phyloP scores from a whole-genome alignment of 2,888 invertebrate species.

The Andrena hattorfiana region DNA sequence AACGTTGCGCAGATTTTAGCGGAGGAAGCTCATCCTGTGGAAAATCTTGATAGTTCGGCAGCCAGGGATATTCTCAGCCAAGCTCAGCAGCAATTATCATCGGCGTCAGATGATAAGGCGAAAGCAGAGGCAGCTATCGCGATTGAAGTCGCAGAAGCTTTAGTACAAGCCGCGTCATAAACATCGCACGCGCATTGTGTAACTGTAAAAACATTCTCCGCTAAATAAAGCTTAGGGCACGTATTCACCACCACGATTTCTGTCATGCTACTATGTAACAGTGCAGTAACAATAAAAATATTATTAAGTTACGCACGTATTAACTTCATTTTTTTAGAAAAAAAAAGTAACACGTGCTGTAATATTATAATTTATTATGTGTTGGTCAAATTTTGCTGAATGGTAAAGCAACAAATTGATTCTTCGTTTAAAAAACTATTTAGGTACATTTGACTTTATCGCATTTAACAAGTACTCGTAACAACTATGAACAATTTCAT shows the following conservation, averaged over 20 bases:
- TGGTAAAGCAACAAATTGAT: conserved; percentile 46
- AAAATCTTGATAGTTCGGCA: conserved; percentile 92
- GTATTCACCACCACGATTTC: conserved; percentile 32
- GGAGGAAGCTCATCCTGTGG: conserved; percentile 96
- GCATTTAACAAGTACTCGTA: conserved; percentile 62
- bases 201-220: conserved; percentile 35
- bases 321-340: background rate
- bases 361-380: conserved; percentile 52
- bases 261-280: conserved; percentile 54
- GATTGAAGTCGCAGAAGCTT: conserved; percentile 97
- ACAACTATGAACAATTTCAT: conserved; percentile 54
- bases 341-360: conserved; percentile 14
- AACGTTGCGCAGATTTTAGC: conserved; percentile 90
- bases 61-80: conserved; percentile 93
- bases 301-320: conserved; percentile 21
- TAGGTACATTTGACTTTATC: conserved; percentile 62
- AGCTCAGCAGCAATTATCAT: conserved; percentile 92
- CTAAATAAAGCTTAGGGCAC: conserved; percentile 51
- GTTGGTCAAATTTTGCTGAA: conserved; percentile 47
- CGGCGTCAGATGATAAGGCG: conserved; percentile 94
- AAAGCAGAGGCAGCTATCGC: conserved; percentile 97
- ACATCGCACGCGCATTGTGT: conserved; percentile 22
- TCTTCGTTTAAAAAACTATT: conserved; percentile 53
- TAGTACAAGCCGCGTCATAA: conserved; percentile 93
- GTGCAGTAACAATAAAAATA: conserved; percentile 62